Percentiles rank a stretch among this genome's conserved stretches.
Evolutionary conservation across 2,888 invertebrate genomes (phyloP).

Genomic region (Mesorhabditis spiculigera): DNA sequence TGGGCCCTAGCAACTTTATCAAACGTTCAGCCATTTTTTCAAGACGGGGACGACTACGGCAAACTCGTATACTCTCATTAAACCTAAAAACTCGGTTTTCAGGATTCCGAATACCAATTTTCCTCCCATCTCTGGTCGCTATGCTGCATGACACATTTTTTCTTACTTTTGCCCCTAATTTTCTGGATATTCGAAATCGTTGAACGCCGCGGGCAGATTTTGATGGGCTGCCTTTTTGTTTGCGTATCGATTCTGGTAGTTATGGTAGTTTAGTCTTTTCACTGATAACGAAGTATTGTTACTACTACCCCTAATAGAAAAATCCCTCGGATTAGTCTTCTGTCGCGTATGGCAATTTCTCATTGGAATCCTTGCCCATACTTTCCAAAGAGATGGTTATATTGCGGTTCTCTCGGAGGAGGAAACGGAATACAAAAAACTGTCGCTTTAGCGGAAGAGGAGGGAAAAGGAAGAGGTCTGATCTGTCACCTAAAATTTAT

Average conservation of each 20-base stretch:
- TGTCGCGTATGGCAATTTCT: constrained; percentile 6
- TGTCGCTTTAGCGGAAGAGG: no score
- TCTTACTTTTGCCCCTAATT: not conserved
- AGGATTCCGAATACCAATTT: constrained; percentile 1
- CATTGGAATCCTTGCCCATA: not conserved
- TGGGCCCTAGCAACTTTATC: not conserved
- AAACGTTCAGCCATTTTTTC: not conserved
- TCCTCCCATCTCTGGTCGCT: not conserved
- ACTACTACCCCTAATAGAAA: not conserved
- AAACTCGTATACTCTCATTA: no score
- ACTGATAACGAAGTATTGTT: not conserved
- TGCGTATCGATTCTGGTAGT: not conserved
- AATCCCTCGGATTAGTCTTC: not conserved
- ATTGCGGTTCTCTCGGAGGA: no score
- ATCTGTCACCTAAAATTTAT: no score
- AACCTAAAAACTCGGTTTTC: not conserved
- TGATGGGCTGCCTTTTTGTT: not conserved
- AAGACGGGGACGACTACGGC: no score
- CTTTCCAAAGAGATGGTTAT: no score
- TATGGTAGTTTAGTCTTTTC: not conserved
- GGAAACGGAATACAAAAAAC: no score
- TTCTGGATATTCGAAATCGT: not conserved
- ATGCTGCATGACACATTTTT: not conserved
- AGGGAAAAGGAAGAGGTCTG: no score
- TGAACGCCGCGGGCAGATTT: no score